These are phyloP conservation scores for Microctonus brassicae DNA, from an alignment of 2,888 invertebrate species.

Conservation along the genomic window DNA sequence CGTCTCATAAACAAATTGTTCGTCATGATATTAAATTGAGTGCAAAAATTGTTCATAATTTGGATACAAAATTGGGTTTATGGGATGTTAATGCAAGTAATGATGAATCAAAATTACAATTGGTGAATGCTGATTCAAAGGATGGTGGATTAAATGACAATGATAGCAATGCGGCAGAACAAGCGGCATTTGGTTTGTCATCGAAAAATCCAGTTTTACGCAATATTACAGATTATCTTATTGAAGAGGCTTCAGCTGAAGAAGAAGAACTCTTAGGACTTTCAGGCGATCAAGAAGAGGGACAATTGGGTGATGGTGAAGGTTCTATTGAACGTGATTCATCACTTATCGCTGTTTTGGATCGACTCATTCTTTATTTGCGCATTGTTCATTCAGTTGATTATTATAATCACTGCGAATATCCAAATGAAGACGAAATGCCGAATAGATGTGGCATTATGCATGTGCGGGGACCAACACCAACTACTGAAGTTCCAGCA, in stretches of 20 bases:
- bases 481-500: conserved; percentile 82
- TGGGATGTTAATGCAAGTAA: conserved; percentile 76
- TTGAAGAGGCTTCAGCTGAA: conserved; percentile 98
- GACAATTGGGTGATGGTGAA: conserved; percentile 69
- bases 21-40: conserved; percentile 93
- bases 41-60: conserved; percentile 90
- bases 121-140: conserved; percentile 28
- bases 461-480: conserved; percentile 93
- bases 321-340: conserved; percentile 80
- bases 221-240: conserved; percentile 97
- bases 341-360: conserved; percentile 77
- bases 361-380: conserved; percentile 90
- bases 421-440: conserved; percentile 99
- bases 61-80: conserved; percentile 86
- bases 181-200: conserved; percentile 77
- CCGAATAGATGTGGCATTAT: conserved; percentile 98
- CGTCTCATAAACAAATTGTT: conserved; percentile 89
- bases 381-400: conserved; percentile 98
- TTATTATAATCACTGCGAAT: conserved; percentile 99
- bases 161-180: conserved; percentile 56
- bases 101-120: conserved; percentile 43
- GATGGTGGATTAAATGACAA: conserved; percentile 52
- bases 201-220: conserved; percentile 94
- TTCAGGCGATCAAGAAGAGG: conserved; percentile 71
- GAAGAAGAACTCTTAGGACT: conserved; percentile 93